Percentiles rank a stretch among this genome's conserved stretches.
Evolutionary conservation across 2,888 invertebrate species (phyloP).

Genomic region (Sarcophaga carnaria): DNA sequence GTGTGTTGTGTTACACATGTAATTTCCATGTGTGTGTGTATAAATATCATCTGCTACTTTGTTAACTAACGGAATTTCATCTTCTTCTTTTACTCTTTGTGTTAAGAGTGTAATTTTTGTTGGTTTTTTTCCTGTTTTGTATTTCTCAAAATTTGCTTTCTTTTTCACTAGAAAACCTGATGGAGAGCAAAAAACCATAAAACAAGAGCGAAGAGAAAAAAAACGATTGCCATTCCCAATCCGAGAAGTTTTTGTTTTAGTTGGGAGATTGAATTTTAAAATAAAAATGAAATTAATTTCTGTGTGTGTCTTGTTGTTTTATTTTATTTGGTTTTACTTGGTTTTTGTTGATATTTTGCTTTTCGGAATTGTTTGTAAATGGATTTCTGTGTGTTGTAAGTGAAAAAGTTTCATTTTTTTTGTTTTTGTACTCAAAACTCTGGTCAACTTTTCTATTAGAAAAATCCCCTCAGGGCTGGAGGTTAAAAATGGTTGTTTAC

Average conservation of each 20-base stretch:
- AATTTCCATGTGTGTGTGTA: neutral
- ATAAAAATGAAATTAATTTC: slow-evolving; percentile 77
- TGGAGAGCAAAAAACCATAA: neutral
- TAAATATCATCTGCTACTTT: too few species aligned
- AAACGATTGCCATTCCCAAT: slow-evolving; percentile 62
- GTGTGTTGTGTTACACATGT: neutral
- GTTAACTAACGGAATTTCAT: slow-evolving; percentile 28
- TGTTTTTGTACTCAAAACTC: neutral
- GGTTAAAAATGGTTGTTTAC: slow-evolving; percentile 18
- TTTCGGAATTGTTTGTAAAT: slow-evolving; percentile 65
- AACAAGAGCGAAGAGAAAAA: neutral
- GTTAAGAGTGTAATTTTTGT: slow-evolving; percentile 31
- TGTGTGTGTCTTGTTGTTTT: slow-evolving; percentile 66
- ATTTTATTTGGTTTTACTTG: neutral
- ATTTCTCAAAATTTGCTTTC: slow-evolving; percentile 25
- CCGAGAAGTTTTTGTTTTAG: slow-evolving; percentile 76
- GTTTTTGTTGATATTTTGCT: neutral
- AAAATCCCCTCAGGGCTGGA: slow-evolving; percentile 32
- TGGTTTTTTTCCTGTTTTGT: neutral
- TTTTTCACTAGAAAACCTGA: slow-evolving; percentile 11
- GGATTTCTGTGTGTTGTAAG: slow-evolving; percentile 65
- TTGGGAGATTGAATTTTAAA: slow-evolving; percentile 79
- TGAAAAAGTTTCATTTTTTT: slow-evolving; percentile 49
- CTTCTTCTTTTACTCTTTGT: slow-evolving; percentile 35
- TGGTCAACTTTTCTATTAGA: slow-evolving; percentile 37